A percentile compares a stretch with the other conserved stretches of the same genome.
Conservation (phyloP, 2,888 invertebrate genomes). For the Masnerella sp. region DNA sequence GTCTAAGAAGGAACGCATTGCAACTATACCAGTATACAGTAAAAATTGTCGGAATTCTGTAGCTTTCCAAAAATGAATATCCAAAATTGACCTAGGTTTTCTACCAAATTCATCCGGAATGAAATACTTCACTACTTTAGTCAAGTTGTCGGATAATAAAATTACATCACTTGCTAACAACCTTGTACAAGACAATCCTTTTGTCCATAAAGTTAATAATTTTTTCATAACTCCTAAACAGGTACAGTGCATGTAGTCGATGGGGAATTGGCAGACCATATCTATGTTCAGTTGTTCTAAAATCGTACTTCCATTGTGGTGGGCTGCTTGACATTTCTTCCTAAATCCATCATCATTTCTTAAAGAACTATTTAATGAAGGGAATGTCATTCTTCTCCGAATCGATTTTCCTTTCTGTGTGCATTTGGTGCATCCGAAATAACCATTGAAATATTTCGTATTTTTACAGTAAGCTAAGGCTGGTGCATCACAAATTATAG, state of each 20-base stretch:
- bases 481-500: slow-evolving; percentile 16
- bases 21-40: slow-evolving; percentile 2
- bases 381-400: slow-evolving; percentile 19
- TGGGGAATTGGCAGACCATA: slow-evolving; percentile 25
- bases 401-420: slow-evolving; percentile 11
- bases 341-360: slow-evolving; percentile 4
- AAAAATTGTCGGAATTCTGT: slow-evolving; percentile 8
- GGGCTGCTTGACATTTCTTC: background rate
- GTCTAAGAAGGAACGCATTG: background rate
- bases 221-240: slow-evolving; percentile 26
- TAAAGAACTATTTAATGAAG: background rate
- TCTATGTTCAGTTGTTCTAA: slow-evolving; percentile 11
- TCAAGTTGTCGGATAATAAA: slow-evolving; percentile 1
- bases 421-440: slow-evolving; percentile 4
- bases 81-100: slow-evolving; percentile 11
- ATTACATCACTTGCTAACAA: slow-evolving; percentile 2
- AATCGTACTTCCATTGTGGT: slow-evolving; percentile 8
- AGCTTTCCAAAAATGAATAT: slow-evolving; percentile 53
- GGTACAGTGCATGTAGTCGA: slow-evolving; percentile 24
- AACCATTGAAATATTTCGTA: slow-evolving; percentile 16
- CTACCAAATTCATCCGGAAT: slow-evolving; percentile 18
- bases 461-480: slow-evolving; percentile 6
- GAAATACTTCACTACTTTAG: background rate
- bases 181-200: slow-evolving; percentile 1
- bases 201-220: slow-evolving; percentile 4